A percentile compares a stretch with the other conserved stretches of the same genome.
Evolutionary conservation across 2,797 vertebrate genomes (phyloP).

Genomic region (Decapterus maruadsi): DNA sequence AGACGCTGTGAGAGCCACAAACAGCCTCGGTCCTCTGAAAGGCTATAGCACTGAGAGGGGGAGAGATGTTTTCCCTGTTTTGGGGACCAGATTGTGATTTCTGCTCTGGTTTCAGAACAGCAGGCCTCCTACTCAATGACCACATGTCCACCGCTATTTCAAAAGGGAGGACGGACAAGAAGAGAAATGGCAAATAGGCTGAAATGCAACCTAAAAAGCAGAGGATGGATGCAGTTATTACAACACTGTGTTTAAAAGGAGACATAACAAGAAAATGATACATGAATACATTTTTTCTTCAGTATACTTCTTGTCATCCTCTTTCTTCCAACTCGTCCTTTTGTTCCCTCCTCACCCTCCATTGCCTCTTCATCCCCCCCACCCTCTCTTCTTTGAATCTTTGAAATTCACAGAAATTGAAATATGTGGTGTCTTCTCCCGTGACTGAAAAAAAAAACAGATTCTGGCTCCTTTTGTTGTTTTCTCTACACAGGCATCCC

Average conservation of each 20-base stretch:
- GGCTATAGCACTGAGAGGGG: constrained; percentile 29
- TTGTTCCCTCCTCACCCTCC: constrained; percentile 51
- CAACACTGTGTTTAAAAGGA: constrained; percentile 49
- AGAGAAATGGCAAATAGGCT: constrained; percentile 18
- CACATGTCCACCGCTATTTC: not conserved
- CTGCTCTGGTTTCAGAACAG: constrained; percentile 24
- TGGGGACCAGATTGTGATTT: constrained; percentile 37
- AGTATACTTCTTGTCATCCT: constrained; percentile 38
- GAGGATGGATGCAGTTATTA: constrained; percentile 56
- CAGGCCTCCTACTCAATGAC: constrained; percentile 31
- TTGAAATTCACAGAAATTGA: constrained; percentile 61
- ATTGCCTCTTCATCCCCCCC: constrained; percentile 48
- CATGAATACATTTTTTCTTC: not conserved
- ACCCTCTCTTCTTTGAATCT: constrained; percentile 15
- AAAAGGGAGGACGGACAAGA: not conserved
- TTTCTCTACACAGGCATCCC: constrained; percentile 7
- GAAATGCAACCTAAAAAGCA: not conserved
- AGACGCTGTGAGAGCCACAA: constrained; percentile 44
- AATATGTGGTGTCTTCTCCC: constrained; percentile 43
- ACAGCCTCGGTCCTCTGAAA: constrained; percentile 32
- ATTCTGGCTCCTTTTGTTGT: constrained; percentile 16
- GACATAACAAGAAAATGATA: constrained; percentile 46
- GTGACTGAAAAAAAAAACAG: constrained; percentile 13
- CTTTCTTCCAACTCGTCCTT: constrained; percentile 54
- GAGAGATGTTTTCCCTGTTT: constrained; percentile 36